Base-by-base conservation (phyloP, 1,140 invertebrate genomes). In the Calliphora vicina region DNA sequence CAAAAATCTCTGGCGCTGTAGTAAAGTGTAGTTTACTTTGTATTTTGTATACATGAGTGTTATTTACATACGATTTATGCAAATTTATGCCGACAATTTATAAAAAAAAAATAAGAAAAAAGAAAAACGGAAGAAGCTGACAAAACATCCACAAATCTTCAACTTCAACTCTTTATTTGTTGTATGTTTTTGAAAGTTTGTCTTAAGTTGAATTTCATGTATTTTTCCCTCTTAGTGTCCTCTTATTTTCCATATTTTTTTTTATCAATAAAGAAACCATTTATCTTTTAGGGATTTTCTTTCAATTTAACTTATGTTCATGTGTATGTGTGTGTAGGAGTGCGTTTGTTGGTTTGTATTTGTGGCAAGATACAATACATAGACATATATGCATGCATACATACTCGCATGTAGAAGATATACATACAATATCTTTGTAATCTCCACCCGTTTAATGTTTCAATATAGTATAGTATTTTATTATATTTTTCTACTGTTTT, bases 231-330 rank as follows among this genome's bases (percentile, higher is more conserved):
- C 20, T 23, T 67, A 20, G 9, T 67, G n/a, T 67, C 20, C 20
- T 67, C 8, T 23, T 23, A 23, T 25, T 23, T 67, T 5, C 20
- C 23, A 23, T 23, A n/a, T 67, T 5, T 67, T 67, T 20, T 67
- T 23, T 67, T 67, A 67, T 67, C 61, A 23, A 67, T 67, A 67
- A 23, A 23, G 6, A 23, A 67, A 67, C 4, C 61, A 23, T 67
- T 67, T 67, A 67, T 23, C 61, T 67, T 25, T 67, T 67, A n/a
- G 61, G 20, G 61, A 67, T 67, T 67, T 67, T 67, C 61, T 67
- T 67, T 67, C 61, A 67, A 67, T 67, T 23, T 67, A 67, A 67
- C n/a, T 67, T 67, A n/a, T 67, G 12, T n/a, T 50, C 45, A 50
- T 50, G 45, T 50, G 45, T 50, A 13, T 50, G 45, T 50, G 12